phyloP scores from a whole-genome alignment of 2,888 invertebrate genomes.

The Drosophila nr. medialis region DNA sequence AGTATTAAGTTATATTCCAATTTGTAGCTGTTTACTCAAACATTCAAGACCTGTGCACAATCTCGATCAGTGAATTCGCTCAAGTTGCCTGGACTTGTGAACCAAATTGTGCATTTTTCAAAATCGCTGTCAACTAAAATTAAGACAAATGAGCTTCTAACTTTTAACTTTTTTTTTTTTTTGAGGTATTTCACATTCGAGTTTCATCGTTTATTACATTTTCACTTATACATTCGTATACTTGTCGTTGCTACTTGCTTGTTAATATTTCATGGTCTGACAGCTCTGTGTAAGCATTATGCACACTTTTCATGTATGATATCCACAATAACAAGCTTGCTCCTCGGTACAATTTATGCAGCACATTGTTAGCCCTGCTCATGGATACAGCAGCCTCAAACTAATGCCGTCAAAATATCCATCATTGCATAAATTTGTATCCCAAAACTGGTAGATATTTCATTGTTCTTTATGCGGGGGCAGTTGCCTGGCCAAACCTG shows the following conservation, averaged over 20 bases:
- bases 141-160: no score
- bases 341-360: constrained; percentile 37
- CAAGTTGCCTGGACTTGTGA: neutral
- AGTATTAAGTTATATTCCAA: neutral
- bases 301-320: constrained; percentile 41
- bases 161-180: no score
- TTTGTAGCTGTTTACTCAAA: neutral
- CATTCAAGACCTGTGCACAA: neutral
- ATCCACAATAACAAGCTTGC: constrained; percentile 38
- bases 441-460: constrained; percentile 14
- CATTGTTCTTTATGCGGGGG: constrained; percentile 45
- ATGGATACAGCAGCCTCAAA: constrained; percentile 26
- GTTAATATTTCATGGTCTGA: constrained; percentile 16
- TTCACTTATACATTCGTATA: neutral
- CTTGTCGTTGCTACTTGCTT: neutral
- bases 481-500: constrained; percentile 31
- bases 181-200: neutral
- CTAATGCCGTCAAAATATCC: constrained; percentile 62
- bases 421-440: constrained; percentile 33
- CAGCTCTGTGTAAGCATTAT: constrained; percentile 20
- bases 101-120: neutral
- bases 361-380: constrained; percentile 28
- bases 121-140: neutral
- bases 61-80: neutral
- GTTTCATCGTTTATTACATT: no score